Evolutionary conservation across 1,140 invertebrate genomes (phyloP).

Genomic region (Eubasilissa regina): DNA sequence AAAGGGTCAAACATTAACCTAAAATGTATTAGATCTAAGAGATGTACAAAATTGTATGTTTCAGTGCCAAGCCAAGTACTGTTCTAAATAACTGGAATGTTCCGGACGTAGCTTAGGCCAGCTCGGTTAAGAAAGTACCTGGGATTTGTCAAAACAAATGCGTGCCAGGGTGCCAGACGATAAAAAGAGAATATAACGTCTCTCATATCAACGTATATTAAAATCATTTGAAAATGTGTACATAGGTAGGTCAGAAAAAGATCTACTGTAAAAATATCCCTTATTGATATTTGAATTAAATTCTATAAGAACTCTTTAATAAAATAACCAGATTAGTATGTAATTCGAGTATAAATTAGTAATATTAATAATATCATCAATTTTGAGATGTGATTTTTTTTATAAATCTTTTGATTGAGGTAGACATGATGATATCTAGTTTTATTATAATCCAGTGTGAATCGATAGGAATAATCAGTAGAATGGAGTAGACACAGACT

Average conservation of each 20-base stretch:
- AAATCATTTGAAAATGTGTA: not conserved
- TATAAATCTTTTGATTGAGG: too few relatives aligned
- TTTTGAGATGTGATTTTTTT: too few relatives aligned
- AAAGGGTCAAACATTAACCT: too few relatives aligned
- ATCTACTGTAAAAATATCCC: not conserved
- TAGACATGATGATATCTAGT: too few relatives aligned
- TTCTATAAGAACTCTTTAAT: not conserved
- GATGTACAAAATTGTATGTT: not conserved
- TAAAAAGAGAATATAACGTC: constrained; percentile 41
- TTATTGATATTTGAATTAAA: not conserved
- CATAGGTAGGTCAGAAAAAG: not conserved
- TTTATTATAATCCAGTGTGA: too few relatives aligned
- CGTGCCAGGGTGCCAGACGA: constrained; percentile 36
- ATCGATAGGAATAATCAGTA: too few relatives aligned
- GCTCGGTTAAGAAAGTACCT: constrained; percentile 35
- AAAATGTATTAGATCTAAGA: not conserved
- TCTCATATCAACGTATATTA: constrained; percentile 21
- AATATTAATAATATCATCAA: too few relatives aligned
- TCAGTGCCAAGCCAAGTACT: not conserved
- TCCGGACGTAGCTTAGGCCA: not conserved
- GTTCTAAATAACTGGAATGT: not conserved
- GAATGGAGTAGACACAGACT: too few relatives aligned
- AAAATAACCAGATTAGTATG: not conserved
- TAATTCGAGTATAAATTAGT: too few relatives aligned
- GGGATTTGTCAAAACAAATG: constrained; percentile 60